phyloP scores from a whole-genome alignment of 64 coral and sea anemone species.

The Catalaphyllia jardinei region DNA sequence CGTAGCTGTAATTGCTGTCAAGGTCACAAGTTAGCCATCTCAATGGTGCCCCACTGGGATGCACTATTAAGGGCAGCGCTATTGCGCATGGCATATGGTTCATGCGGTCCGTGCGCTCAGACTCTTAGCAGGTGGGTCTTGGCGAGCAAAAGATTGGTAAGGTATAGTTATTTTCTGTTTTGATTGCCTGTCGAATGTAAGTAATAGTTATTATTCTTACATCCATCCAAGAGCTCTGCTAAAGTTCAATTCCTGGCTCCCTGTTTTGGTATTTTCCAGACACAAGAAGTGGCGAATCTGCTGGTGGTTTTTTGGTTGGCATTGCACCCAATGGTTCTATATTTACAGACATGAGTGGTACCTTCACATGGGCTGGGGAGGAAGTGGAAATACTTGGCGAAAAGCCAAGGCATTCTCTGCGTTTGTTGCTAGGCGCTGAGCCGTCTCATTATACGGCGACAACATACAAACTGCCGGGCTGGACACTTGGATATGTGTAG shows the following conservation, averaged over 20 bases:
- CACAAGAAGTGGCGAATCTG: slow-evolving; percentile 35
- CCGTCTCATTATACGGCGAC: neutral
- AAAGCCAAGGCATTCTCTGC: slow-evolving; percentile 14
- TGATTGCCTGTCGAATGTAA: too few relatives aligned
- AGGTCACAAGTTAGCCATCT: too few relatives aligned
- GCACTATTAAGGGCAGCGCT: too few relatives aligned
- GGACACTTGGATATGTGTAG: neutral
- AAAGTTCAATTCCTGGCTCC: too few relatives aligned
- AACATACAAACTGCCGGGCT: neutral
- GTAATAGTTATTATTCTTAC: neutral
- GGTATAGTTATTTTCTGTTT: too few relatives aligned
- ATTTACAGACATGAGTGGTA: neutral
- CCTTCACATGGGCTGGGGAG: slow-evolving; percentile 56
- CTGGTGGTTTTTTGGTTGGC: neutral
- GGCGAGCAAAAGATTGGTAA: too few relatives aligned
- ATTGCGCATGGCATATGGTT: too few relatives aligned
- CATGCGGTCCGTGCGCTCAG: too few relatives aligned
- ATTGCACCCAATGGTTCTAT: neutral
- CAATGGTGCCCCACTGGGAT: too few relatives aligned
- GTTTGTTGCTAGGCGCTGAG: neutral
- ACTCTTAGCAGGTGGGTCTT: too few relatives aligned
- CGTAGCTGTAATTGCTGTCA: too few relatives aligned
- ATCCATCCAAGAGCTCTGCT: too few relatives aligned
- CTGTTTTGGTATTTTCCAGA: neutral
- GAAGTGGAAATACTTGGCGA: slow-evolving; percentile 8